Evolutionary conservation across 2,113 vertebrate genomes (phyloP), one percentile per base, ranked within the genome.

Genomic region (Clarias gariepinus): DNA sequence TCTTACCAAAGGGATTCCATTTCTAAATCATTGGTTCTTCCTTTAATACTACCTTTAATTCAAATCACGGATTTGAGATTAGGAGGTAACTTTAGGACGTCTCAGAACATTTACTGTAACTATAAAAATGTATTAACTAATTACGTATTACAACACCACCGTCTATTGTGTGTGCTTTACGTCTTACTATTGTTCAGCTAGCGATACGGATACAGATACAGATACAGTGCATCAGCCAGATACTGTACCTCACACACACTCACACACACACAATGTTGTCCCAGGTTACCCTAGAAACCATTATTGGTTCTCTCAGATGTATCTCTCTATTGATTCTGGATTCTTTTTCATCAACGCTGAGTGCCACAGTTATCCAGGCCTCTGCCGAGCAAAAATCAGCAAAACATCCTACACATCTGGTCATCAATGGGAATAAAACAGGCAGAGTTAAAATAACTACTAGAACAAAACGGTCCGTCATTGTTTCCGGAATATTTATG

Each of bases 271-370:
- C 21, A 33, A 10, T 73, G 63, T 69, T 30, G 57, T 83, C 69
- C 25, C 55, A 86, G 85, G 88, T 86, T 88, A 76, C 85, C 81
- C 57, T 88, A 83, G 88, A 88, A 88, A 88, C 88, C 85, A 79
- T 52, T 85, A 64, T 73, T 64, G 81, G n/a, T 52, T 68, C 18
- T 64, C 12, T 64, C 55, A 21, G 30, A 12, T 47, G 81, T 83
- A 80, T 79, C 77, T 85, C 71, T 81, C 73, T 85, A 82, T 78
- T 86, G 81, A 81, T 85, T 84, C 79, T 55, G 47, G 80, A 79
- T 83, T 66, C 76, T 80, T 79, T 79, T 30, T 57, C 61, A 85
- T 85, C 30, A 60, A 53, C 52, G 16, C 61, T 76, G 82, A 66
- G 73, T 78, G 71, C 47, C 61, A 57, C 71, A 57, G 52, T 82